Base-by-base conservation (phyloP, 1,140 invertebrate species). In the Leucophenga varia region DNA sequence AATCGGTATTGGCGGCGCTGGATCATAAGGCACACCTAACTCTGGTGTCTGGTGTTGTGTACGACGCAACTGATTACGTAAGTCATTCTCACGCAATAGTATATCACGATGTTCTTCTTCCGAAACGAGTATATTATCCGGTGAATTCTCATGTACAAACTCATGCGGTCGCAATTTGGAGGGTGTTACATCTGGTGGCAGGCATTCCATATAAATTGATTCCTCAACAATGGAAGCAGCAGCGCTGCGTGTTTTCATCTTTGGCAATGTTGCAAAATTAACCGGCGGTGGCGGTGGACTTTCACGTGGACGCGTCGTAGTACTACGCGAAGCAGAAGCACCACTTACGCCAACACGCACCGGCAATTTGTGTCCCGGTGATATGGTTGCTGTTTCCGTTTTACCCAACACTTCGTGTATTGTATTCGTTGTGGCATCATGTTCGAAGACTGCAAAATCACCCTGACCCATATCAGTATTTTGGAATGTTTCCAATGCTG, bases 201-300 rank as follows among this genome's bases (percentile, higher is more conserved):
- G 28, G 0, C 64, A 61, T 48, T 72, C 71, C 57, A 72, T 52
- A 12, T 73, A 73, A 4, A 54, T 30, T 1, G 64, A 53, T 32
- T 74, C 67, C 34, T 61, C 49, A 5, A 19, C 38, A n/a, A 42
- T 52, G 0, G 47, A 16, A 17, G 49, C 18, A 1, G 41, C 18
- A 9, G 55, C 34, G 17, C 56, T 37, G 7, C 32, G 17, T 19
- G 21, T 12, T 8, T 17, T 44, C 35, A 21, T 34, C 20, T 59
- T 70, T 30, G 72, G 72, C 43, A 73, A 16, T 1, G 72, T 74
- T 18, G 57, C 37, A 19, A 49, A 68, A 35, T 75, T 74, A 7
- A 75, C 54, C 5, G 73, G 73, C 18, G 73, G 73, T 14, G 73
- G 73, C 3, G 72, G 72, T 2, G 73, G 73, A 54, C 61, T 68